Percentiles rank a stretch among this genome's conserved stretches.
Conservation (phyloP, 2,797 vertebrate species). For the Pachyuromys duprasi region DNA sequence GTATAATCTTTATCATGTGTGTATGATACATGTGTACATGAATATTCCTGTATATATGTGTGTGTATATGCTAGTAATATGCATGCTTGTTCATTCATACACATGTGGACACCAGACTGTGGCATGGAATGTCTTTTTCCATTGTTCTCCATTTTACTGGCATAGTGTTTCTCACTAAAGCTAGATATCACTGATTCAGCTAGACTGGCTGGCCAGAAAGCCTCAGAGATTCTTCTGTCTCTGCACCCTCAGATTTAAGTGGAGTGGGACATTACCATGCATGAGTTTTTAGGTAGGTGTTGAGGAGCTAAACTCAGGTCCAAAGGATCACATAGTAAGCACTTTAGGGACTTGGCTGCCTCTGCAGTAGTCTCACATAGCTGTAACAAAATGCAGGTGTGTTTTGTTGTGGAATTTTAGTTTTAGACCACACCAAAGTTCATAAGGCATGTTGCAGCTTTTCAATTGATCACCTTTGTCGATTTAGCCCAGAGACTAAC, state of each 20-base stretch:
- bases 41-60: background rate
- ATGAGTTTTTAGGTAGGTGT: background rate
- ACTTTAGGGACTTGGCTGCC: background rate
- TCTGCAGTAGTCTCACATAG: conserved; percentile 28
- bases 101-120: background rate
- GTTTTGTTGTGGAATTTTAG: conserved; percentile 14
- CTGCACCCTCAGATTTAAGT: background rate
- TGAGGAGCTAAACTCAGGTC: background rate
- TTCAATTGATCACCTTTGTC: conserved; percentile 82
- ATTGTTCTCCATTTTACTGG: background rate
- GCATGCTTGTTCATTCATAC: background rate
- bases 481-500: conserved; percentile 83
- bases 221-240: background rate
- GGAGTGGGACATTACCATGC: background rate
- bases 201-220: background rate
- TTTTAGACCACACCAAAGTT: conserved; percentile 68
- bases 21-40: background rate
- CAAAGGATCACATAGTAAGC: background rate
- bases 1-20: background rate
- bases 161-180: background rate
- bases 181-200: background rate
- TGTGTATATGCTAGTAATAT: background rate
- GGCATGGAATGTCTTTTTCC: background rate
- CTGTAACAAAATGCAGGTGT: conserved; percentile 31
- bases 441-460: conserved; percentile 74